Evolutionary conservation across 2,888 invertebrate genomes (phyloP), one percentile per base, ranked within the genome.

Genomic region (Bhutanitis thaidina): DNA sequence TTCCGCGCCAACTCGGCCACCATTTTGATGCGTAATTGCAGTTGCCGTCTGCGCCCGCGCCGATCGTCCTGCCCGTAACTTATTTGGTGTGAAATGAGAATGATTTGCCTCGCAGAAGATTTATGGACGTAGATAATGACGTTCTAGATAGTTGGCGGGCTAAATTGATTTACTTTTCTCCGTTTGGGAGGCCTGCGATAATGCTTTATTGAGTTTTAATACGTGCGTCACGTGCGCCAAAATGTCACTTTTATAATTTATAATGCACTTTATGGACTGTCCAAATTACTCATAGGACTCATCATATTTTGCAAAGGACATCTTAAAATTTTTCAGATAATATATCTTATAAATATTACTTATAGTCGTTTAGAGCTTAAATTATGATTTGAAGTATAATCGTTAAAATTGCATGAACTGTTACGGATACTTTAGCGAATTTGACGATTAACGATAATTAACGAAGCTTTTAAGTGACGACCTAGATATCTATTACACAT

Each of bases 11-110:
- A 57, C 56, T 53, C 40, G 53, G 59, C 54, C 60, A 62, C 61
- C 66, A 78, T 77, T 77, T 73, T 69, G 74, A 70, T 70, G 69
- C 69, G 72, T 79, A 79, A 79, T 80, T 76, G 72, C 70, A 63
- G 69, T 61, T 61, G 70, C 65, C 62, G 59, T 57, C 52, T 61
- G 65, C 68, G 64, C 64, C 56, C 37, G 55, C 60, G 55, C 57
- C 58, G 55, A 50, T 50, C 30, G 58, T 57, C 65, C 69, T 68
- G 69, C 57, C 65, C 67, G 77, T 78, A 79, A 80, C 78, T 79
- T 85, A 84, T 83, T 84, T 79, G 77, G 84, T 86, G 85, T 81
- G 81, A 85, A 84, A 84, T 80, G 79, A 75, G 78, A 78, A 76
- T 77, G 67, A 84, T 85, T 85, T 81, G 77, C 75, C 70, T 74